A percentile compares a stretch with the other conserved stretches of the same genome.
These are phyloP conservation scores for Eupithecia vulgata DNA, from an alignment of 2,888 invertebrate genomes.

Conservation along the genomic window DNA sequence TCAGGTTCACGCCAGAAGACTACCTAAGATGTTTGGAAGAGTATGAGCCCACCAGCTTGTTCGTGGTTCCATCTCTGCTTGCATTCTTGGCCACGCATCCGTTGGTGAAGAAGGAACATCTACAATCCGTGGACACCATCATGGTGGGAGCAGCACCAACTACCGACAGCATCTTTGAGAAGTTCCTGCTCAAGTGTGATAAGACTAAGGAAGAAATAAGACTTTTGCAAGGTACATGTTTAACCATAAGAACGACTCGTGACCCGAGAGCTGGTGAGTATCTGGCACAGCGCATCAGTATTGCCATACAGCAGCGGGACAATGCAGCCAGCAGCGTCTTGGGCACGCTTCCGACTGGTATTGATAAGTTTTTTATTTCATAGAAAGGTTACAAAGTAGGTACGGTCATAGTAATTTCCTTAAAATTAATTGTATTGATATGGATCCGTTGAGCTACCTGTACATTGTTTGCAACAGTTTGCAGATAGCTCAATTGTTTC, in stretches of 20 bases:
- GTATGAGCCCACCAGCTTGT: constrained; percentile 85
- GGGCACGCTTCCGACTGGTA: no score
- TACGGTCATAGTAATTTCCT: no score
- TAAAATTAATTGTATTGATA: no score
- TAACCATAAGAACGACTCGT: neutral
- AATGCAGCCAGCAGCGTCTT: no score
- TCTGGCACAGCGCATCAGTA: no score
- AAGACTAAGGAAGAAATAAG: constrained; percentile 78
- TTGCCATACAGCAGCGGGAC: no score
- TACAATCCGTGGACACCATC: constrained; percentile 85
- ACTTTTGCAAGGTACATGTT: constrained; percentile 71
- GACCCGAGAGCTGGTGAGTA: no score
- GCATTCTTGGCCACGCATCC: constrained; percentile 90
- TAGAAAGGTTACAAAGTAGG: no score
- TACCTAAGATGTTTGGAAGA: constrained; percentile 86
- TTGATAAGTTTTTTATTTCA: no score
- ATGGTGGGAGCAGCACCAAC: constrained; percentile 91
- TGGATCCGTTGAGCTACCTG: no score
- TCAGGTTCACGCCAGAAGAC: constrained; percentile 88
- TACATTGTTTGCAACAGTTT: no score
- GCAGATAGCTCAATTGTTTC: no score
- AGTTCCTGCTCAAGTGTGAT: constrained; percentile 85
- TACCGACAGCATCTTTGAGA: constrained; percentile 85
- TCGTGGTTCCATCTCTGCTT: constrained; percentile 90
- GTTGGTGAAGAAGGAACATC: constrained; percentile 86